A percentile compares a stretch with the other conserved stretches of the same genome.
Evolutionary conservation across 2,113 vertebrate species (phyloP).

Genomic region (Oryzias woworae): DNA sequence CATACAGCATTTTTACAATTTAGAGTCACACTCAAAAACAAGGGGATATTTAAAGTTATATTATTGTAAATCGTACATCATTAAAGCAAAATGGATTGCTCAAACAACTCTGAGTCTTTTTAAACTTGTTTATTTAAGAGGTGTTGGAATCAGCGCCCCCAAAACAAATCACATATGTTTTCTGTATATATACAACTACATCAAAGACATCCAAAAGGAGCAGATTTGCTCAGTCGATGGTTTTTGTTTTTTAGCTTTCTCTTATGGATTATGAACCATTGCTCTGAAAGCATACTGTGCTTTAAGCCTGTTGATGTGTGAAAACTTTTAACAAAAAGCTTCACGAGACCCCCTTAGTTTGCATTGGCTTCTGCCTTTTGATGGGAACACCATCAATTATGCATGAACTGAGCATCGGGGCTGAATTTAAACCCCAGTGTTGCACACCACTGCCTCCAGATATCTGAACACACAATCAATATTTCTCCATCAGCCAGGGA

Average conservation of each 20-base stretch:
- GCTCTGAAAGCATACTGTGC: constrained; percentile 54
- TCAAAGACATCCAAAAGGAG: constrained; percentile 17
- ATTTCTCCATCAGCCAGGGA: constrained; percentile 75
- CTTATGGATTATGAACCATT: constrained; percentile 43
- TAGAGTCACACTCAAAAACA: too few species aligned
- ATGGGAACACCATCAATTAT: constrained; percentile 79
- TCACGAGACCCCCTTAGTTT: constrained; percentile 68
- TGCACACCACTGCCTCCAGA: constrained; percentile 75
- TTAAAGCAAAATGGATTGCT: too few species aligned
- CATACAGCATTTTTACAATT: too few species aligned
- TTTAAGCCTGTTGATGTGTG: constrained; percentile 72
- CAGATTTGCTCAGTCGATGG: constrained; percentile 11
- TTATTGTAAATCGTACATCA: too few species aligned
- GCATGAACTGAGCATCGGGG: constrained; percentile 72
- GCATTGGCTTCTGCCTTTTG: constrained; percentile 72
- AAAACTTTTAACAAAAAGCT: constrained; percentile 72
- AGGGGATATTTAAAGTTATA: too few species aligned
- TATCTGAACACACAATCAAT: constrained; percentile 79
- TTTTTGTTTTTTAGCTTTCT: constrained; percentile 10
- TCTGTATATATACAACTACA: constrained; percentile 23
- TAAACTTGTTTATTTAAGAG: too few species aligned
- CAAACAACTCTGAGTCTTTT: too few species aligned
- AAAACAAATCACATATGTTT: constrained; percentile 16
- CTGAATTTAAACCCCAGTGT: constrained; percentile 73
- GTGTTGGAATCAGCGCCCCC: background rate